Conservation (phyloP, 2,888 invertebrate genomes). For the Seladonia tumulorum region DNA sequence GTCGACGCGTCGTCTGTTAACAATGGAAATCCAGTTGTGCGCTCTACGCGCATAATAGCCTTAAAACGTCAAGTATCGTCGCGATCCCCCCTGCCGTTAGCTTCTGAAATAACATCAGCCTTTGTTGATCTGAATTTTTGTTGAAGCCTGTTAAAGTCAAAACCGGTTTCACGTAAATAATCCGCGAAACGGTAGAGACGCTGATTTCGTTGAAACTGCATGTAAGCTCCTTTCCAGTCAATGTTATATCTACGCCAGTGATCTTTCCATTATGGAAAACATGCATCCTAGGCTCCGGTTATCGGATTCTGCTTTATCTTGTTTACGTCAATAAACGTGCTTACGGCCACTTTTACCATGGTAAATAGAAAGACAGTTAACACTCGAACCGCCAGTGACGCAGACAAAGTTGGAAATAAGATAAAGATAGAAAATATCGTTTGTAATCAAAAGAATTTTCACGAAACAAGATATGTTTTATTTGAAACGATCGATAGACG, state of each 20-base stretch:
- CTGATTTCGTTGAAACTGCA: neutral
- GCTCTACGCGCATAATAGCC: neutral
- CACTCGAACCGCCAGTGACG: neutral
- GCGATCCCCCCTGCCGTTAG: neutral
- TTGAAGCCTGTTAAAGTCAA: neutral
- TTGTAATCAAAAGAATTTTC: no score
- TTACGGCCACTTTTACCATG: neutral
- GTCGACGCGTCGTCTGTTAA: neutral
- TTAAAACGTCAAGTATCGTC: neutral
- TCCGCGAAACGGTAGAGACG: neutral
- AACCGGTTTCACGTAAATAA: neutral
- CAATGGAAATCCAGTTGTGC: neutral
- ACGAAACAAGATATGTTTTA: no score
- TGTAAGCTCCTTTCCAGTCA: neutral
- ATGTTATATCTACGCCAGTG: neutral
- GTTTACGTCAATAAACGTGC: neutral
- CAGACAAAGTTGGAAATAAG: no score
- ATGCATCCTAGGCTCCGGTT: neutral
- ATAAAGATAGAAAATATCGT: no score
- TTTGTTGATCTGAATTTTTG: neutral
- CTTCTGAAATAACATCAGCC: neutral
- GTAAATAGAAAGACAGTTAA: neutral
- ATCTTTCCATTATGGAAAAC: constrained; percentile 8
- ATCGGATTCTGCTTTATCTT: neutral
- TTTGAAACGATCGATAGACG: no score